A percentile compares a stretch with the other conserved stretches of the same genome.
phyloP scores from a whole-genome alignment of 1,140 invertebrate genomes.

The Cyclargus thomasi region DNA sequence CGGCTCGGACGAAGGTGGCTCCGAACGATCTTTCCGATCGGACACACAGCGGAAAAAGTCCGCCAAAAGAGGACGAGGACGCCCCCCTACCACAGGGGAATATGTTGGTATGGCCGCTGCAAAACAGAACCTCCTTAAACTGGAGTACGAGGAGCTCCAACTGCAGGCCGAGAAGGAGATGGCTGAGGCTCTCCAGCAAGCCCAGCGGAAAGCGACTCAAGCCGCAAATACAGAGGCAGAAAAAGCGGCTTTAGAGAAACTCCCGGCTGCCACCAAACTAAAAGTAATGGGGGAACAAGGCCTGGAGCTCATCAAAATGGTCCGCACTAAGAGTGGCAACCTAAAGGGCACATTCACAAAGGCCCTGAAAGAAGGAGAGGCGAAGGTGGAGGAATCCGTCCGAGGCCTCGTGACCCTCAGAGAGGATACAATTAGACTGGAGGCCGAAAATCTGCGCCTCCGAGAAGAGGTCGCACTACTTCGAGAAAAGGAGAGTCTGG shows the following conservation, averaged over 20 bases:
- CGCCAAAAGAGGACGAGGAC: no score
- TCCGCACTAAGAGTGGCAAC: background rate
- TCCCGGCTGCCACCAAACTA: background rate
- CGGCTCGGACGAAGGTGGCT: no score
- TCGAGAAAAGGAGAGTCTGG: background rate
- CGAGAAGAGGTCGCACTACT: background rate
- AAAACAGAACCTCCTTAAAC: no score
- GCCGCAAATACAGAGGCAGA: background rate
- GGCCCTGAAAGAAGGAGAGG: background rate
- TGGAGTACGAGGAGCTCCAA: no score
- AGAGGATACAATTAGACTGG: background rate
- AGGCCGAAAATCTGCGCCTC: constrained; percentile 2
- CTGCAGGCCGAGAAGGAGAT: background rate
- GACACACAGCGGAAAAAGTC: no score
- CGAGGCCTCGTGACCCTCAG: background rate
- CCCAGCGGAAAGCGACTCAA: background rate
- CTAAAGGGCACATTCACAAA: background rate
- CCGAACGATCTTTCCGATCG: no score
- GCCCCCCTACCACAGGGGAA: no score
- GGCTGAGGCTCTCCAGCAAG: background rate
- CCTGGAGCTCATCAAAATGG: background rate
- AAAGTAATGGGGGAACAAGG: background rate
- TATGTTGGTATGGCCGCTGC: no score
- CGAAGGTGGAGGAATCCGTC: background rate
- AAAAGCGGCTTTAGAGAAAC: background rate